These are phyloP conservation scores for Nomada goodeniana DNA, from an alignment of 2,888 invertebrate species.

Conservation along the genomic window DNA sequence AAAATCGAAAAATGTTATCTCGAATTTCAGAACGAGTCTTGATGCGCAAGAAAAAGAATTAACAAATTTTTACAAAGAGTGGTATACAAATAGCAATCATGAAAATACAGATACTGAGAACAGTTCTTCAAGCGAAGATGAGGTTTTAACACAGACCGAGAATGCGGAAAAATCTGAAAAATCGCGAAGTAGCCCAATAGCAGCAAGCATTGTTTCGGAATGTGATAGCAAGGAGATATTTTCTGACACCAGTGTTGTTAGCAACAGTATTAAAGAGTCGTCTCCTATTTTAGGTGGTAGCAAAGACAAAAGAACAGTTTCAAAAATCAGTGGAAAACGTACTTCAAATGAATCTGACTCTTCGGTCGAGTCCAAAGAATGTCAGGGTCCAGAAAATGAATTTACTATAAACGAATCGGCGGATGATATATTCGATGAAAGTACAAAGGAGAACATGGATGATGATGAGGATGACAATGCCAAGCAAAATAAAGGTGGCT, in stretches of 20 bases:
- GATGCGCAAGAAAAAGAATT: conserved; percentile 61
- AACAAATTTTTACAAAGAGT: conserved; percentile 59
- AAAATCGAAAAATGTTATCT: conserved; percentile 58
- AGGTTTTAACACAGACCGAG: neutral
- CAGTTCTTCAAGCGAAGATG: conserved; percentile 10
- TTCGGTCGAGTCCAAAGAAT: neutral
- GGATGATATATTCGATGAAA: conserved; percentile 54
- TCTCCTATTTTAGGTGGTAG: conserved; percentile 28
- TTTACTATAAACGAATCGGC: conserved; percentile 26
- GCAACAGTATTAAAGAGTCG: too few species aligned
- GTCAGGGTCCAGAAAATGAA: neutral
- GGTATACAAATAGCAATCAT: conserved; percentile 61
- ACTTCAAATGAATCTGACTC: too few species aligned
- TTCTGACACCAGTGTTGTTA: conserved; percentile 61
- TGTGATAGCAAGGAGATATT: conserved; percentile 76
- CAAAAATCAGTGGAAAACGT: neutral
- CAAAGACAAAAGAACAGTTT: neutral
- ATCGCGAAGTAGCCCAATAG: neutral
- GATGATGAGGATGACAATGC: neutral
- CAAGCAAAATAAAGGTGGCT: neutral
- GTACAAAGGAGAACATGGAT: neutral
- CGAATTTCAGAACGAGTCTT: conserved; percentile 46
- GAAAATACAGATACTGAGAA: conserved; percentile 37
- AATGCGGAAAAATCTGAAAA: neutral
- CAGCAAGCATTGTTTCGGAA: conserved; percentile 67